A percentile compares a stretch with the other conserved stretches of the same genome.
Evolutionary conservation across 2,113 vertebrate species (phyloP).

Genomic region (Oryctolagus cuniculus): mOryCun1.1 NC_091434.1:34505501-34506000

Average conservation of each 20-base stretch:
- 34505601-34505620: constrained; percentile 74
- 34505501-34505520: constrained; percentile 33
- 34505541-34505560: constrained; percentile 58
- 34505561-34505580: constrained; percentile 59
- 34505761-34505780: neutral
- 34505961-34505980: constrained; percentile 51
- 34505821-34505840: constrained; percentile 1
- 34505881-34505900: constrained; percentile 57
- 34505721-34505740: neutral
- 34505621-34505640: constrained; percentile 54
- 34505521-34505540: constrained; percentile 60
- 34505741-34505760: constrained; percentile 32
- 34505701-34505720: constrained; percentile 55
- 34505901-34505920: constrained; percentile 57
- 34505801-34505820: constrained; percentile 11
- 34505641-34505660: constrained; percentile 56
- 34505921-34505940: constrained; percentile 67
- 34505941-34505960: constrained; percentile 6
- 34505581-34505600: constrained; percentile 65
- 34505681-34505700: constrained; percentile 33
- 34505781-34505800: constrained; percentile 40
- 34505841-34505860: constrained; percentile 22
- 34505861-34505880: constrained; percentile 43
- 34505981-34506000: constrained; percentile 51
- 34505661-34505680: constrained; percentile 38